Conservation (phyloP, 1,140 invertebrate genomes). For the Bombus ignitus region DNA sequence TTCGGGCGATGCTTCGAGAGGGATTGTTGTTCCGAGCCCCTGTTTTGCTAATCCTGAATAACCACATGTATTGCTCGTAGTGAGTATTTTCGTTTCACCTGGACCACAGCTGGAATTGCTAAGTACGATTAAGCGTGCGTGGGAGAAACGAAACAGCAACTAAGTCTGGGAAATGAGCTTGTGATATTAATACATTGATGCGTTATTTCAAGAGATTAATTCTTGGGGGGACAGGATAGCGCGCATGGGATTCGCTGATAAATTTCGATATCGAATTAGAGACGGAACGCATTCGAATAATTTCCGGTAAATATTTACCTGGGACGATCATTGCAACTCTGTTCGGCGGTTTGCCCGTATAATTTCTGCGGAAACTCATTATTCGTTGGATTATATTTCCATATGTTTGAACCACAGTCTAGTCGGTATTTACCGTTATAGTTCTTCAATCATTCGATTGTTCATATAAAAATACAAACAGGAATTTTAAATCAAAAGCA, state of each 20-base stretch:
- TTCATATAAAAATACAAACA: too few relatives aligned
- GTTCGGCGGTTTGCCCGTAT: background rate
- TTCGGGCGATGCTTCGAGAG: background rate
- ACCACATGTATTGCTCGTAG: too few relatives aligned
- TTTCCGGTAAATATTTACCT: constrained; percentile 1
- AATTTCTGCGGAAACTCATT: background rate
- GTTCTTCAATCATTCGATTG: too few relatives aligned
- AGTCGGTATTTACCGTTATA: too few relatives aligned
- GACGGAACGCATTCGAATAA: background rate
- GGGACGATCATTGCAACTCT: background rate
- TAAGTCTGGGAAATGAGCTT: background rate
- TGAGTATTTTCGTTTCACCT: constrained; percentile 1
- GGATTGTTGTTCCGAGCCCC: background rate
- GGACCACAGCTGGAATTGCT: background rate
- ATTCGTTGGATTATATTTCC: background rate
- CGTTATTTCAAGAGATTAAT: constrained; percentile 8
- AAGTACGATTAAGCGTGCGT: constrained; percentile 8
- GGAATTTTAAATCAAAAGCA: too few relatives aligned
- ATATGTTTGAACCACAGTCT: too few relatives aligned
- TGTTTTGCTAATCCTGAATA: constrained; percentile 9
- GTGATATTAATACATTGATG: constrained; percentile 6
- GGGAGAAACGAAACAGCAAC: constrained; percentile 7
- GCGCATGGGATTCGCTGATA: background rate
- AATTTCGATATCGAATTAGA: constrained; percentile 7
- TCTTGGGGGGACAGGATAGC: background rate